Conservation (phyloP, 2,113 vertebrate species). For the Telmatochromis sp. region DNA sequence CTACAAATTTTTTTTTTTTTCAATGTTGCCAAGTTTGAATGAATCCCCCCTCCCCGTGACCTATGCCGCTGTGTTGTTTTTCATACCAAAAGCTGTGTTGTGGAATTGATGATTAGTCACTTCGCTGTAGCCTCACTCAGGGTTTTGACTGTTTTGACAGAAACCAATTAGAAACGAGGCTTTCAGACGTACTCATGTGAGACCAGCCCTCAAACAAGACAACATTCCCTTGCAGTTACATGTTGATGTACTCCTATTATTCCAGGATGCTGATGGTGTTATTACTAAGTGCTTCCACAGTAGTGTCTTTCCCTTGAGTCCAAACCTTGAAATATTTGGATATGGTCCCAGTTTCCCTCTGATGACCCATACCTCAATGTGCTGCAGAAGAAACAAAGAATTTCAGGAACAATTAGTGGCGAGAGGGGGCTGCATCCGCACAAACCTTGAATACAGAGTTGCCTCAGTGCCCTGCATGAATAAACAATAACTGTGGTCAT, state of each 20-base stretch:
- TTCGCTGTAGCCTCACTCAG: background rate
- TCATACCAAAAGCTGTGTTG: background rate
- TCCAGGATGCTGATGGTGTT: background rate
- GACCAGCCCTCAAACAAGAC: background rate
- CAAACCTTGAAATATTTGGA: conserved; percentile 6
- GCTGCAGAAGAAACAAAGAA: conserved; percentile 24
- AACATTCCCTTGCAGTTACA: background rate
- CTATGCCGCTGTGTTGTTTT: background rate
- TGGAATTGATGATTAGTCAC: background rate
- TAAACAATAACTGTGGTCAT: conserved; percentile 56
- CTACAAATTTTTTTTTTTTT: background rate
- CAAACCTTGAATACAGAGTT: conserved; percentile 49
- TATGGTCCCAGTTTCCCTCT: background rate
- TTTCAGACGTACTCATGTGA: conserved; percentile 25
- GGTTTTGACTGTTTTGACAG: background rate
- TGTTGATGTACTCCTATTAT: background rate
- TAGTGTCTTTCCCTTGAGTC: conserved; percentile 10
- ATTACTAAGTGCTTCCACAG: background rate
- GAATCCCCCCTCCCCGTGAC: background rate
- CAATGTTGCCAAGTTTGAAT: background rate
- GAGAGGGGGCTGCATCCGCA: background rate
- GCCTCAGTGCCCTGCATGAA: conserved; percentile 50
- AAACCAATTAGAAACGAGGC: conserved; percentile 9
- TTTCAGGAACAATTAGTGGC: conserved; percentile 41
- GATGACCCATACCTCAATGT: background rate